Conservation (phyloP, 1,140 invertebrate species). For the Cotesia vestalis region DNA sequence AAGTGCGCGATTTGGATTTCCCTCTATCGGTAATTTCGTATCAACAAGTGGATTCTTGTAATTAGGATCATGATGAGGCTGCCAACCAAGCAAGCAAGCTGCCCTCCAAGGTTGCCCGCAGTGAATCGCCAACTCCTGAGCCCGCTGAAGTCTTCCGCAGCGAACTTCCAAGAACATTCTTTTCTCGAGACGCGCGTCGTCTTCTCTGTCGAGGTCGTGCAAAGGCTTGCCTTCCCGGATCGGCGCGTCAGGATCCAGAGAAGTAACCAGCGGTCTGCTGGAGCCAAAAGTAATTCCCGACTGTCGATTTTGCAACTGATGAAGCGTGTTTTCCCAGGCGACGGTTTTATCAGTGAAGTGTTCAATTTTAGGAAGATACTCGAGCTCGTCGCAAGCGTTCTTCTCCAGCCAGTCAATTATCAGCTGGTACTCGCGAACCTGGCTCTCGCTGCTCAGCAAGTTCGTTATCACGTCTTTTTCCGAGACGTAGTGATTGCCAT, state of each 20-base stretch:
- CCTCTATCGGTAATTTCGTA: conserved; percentile 74
- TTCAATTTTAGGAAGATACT: conserved; percentile 71
- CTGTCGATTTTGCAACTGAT: conserved; percentile 74
- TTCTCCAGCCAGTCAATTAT: conserved; percentile 94
- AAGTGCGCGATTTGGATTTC: conserved; percentile 87
- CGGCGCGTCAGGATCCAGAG: conserved; percentile 94
- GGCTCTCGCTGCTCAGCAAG: conserved; percentile 73
- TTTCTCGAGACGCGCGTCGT: conserved; percentile 80
- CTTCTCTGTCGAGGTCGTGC: conserved; percentile 89
- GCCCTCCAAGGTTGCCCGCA: conserved; percentile 91
- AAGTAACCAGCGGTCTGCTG: conserved; percentile 72
- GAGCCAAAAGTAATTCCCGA: conserved; percentile 68
- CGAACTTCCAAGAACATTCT: conserved; percentile 72
- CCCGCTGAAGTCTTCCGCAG: conserved; percentile 85
- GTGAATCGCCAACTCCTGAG: conserved; percentile 82
- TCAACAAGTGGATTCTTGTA: conserved; percentile 64
- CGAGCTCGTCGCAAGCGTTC: conserved; percentile 77
- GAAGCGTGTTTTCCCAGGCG: conserved; percentile 91
- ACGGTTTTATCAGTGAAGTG: conserved; percentile 80
- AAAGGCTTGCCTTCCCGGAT: conserved; percentile 80
- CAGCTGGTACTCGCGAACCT: conserved; percentile 80
- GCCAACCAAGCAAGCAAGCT: conserved; percentile 90
- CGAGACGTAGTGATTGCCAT: conserved; percentile 49
- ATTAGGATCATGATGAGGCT: conserved; percentile 84
- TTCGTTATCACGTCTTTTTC: conserved; percentile 73